phyloP scores from a whole-genome alignment of 2,888 invertebrate species.

The Drosophila stalkeri region DNA sequence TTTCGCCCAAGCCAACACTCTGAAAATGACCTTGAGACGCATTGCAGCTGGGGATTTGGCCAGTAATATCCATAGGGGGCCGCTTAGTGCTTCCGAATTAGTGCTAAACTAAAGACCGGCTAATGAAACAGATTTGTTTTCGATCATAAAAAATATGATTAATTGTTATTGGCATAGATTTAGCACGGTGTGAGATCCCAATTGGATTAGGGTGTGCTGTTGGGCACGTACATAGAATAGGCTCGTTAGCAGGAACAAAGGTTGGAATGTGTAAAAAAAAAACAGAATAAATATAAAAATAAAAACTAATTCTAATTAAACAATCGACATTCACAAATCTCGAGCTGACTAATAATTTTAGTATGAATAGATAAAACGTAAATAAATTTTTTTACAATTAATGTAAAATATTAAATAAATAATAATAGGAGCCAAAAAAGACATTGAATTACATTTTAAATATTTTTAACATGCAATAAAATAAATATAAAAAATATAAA shows the following conservation, averaged over 20 bases:
- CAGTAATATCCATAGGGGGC: conserved; percentile 24
- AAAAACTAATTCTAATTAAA: conserved; percentile 13
- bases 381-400: background rate
- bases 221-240: conserved; percentile 14
- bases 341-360: too few species aligned
- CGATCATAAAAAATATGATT: conserved; percentile 35
- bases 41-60: conserved; percentile 24
- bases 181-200: conserved; percentile 1
- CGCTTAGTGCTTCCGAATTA: conserved; percentile 64
- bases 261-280: conserved; percentile 2
- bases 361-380: background rate
- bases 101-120: conserved; percentile 40
- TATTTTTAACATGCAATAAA: too few species aligned
- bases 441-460: too few species aligned
- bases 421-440: too few species aligned
- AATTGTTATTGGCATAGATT: conserved; percentile 22
- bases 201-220: conserved; percentile 22
- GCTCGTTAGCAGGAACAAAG: conserved; percentile 37
- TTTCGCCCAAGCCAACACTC: conserved; percentile 33
- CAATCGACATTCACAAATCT: conserved; percentile 18
- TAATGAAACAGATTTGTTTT: conserved; percentile 47
- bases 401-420: too few species aligned
- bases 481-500: too few species aligned
- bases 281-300: background rate
- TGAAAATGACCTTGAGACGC: conserved; percentile 65